Percentiles rank a stretch among this genome's conserved stretches.
phyloP scores from a whole-genome alignment of 2,888 invertebrate genomes.

The Drosophila robusta region DNA sequence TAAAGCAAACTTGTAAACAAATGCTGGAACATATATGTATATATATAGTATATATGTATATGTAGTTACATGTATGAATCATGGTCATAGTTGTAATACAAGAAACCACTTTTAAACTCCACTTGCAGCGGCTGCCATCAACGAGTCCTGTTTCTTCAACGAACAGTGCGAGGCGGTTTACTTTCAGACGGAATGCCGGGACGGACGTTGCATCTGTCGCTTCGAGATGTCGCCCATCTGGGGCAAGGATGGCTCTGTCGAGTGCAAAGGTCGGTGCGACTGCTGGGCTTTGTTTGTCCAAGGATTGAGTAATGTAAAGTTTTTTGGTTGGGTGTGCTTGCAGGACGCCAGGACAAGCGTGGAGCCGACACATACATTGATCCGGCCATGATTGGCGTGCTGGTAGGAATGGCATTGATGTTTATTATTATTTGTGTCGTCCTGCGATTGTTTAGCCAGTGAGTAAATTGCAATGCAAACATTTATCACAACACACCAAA shows the following conservation, averaged over 20 bases:
- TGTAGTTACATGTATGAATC: constrained; percentile 34
- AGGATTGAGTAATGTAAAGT: constrained; percentile 30
- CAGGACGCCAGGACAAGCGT: constrained; percentile 87
- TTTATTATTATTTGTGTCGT: constrained; percentile 97
- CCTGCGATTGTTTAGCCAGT: constrained; percentile 96
- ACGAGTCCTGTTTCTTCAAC: constrained; percentile 93
- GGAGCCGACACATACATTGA: constrained; percentile 90
- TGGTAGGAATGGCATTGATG: constrained; percentile 96
- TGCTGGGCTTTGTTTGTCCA: neutral
- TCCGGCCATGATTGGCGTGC: constrained; percentile 95
- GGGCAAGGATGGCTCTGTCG: constrained; percentile 89
- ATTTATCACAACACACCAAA: constrained; percentile 50
- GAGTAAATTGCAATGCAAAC: constrained; percentile 85
- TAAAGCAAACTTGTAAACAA: constrained; percentile 48
- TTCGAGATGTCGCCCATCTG: constrained; percentile 91
- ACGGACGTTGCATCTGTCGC: constrained; percentile 91
- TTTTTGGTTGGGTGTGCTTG: constrained; percentile 46
- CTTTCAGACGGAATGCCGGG: constrained; percentile 91
- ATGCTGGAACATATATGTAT: constrained; percentile 21
- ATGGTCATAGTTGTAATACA: constrained; percentile 17
- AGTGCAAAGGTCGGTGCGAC: constrained; percentile 89
- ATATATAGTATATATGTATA: constrained; percentile 4
- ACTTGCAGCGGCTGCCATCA: constrained; percentile 89
- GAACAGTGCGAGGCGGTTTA: constrained; percentile 92
- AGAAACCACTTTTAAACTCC: constrained; percentile 14